Percentiles rank a stretch among this genome's conserved stretches.
These are phyloP conservation scores for Psittacula cyanocephala DNA, from an alignment of 2,113 vertebrate genomes.

Conservation along the genomic window DNA sequence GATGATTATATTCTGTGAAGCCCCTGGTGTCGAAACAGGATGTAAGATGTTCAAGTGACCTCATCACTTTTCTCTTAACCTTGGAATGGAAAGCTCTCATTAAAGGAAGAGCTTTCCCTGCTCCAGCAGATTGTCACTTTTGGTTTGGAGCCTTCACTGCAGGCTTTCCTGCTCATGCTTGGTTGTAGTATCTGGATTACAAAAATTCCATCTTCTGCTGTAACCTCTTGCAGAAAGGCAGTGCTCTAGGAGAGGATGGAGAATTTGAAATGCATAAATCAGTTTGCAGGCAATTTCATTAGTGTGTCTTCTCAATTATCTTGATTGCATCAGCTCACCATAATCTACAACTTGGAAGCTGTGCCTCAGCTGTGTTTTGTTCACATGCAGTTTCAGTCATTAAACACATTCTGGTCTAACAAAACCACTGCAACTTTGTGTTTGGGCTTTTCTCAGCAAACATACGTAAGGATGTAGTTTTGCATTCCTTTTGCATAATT, in stretches of 20 bases:
- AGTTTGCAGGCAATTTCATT: rapidly evolving
- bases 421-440: neutral
- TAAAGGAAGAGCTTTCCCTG: neutral
- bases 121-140: neutral
- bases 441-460: neutral
- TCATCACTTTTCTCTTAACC: neutral
- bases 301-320: neutral
- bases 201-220: neutral
- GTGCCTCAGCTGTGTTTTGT: neutral
- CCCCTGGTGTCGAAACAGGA: neutral
- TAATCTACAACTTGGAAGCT: neutral
- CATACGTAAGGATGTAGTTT: neutral
- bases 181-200: rapidly evolving
- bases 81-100: neutral
- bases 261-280: neutral
- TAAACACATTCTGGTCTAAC: neutral
- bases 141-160: neutral
- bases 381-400: neutral
- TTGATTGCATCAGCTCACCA: neutral
- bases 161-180: neutral
- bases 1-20: neutral
- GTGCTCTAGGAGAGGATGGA: neutral
- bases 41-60: rapidly evolving
- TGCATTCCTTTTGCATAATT: neutral
- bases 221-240: neutral